These are phyloP conservation scores for Caenorhabditis panamensis DNA, from an alignment of 2,888 invertebrate genomes.

Conservation along the genomic window DNA sequence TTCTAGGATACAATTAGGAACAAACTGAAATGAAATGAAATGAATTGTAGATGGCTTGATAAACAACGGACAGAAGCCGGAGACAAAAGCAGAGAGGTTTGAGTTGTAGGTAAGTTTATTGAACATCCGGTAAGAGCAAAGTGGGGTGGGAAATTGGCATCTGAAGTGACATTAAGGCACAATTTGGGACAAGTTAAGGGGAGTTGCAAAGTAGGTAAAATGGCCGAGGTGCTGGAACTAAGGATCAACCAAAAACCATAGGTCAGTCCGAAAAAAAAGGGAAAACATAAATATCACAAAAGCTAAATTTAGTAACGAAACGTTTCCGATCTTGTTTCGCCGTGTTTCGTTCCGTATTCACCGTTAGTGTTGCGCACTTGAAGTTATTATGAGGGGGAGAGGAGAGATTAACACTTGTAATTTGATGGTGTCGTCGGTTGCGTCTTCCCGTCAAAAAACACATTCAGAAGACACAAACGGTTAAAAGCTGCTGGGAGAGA, in stretches of 20 bases:
- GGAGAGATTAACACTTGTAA: not conserved
- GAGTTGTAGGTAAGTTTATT: not conserved
- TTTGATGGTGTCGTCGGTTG: not conserved
- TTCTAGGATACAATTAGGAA: not conserved
- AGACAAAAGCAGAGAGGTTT: not conserved
- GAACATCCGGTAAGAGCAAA: not conserved
- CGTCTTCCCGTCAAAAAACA: not conserved
- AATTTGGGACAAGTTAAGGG: not conserved
- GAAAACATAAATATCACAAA: not conserved
- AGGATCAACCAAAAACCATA: constrained; percentile 14
- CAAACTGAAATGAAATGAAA: constrained; percentile 1
- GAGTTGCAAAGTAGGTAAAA: not conserved
- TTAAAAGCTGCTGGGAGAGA: not conserved
- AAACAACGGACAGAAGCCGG: not conserved
- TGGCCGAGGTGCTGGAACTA: constrained; percentile 1
- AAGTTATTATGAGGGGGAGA: not conserved
- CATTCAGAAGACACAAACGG: not conserved
- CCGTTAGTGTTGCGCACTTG: constrained; percentile 9
- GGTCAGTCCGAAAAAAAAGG: not conserved
- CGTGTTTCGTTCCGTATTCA: not conserved
- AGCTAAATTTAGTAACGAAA: constrained; percentile 27
- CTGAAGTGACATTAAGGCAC: constrained; percentile 19
- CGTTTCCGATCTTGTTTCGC: constrained; percentile 36
- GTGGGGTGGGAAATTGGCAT: not conserved
- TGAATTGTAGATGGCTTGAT: no score